Conservation (phyloP, 92 coral and sea anemone species). For the Phenganax marumi region DNA sequence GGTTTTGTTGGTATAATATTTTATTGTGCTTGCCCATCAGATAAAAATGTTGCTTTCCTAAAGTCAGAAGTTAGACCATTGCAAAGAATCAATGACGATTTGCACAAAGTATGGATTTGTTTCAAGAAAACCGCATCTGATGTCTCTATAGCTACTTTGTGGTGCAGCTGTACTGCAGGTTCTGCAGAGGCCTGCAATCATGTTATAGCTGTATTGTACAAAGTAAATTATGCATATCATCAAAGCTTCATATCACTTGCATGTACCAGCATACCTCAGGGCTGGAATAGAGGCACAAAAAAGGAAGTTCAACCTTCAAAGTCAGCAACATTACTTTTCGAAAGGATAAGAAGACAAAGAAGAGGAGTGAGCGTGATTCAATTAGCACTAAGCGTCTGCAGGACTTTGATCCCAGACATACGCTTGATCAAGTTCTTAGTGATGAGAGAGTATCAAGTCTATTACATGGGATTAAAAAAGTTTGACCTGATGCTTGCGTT, state of each 20-base stretch:
- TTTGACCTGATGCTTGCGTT: conserved; percentile 42
- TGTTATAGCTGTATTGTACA: conserved; percentile 7
- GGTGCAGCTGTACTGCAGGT: conserved; percentile 19
- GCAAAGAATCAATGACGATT: conserved; percentile 55
- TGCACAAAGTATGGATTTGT: conserved; percentile 51
- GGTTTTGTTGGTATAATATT: neutral
- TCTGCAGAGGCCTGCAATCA: conserved; percentile 16
- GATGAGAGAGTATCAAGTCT: conserved; percentile 47
- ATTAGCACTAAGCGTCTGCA: neutral
- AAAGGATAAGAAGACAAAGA: conserved; percentile 7
- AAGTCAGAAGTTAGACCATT: conserved; percentile 49
- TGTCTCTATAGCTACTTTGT: neutral
- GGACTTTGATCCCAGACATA: conserved; percentile 45
- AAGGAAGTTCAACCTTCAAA: conserved; percentile 1
- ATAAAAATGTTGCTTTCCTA: conserved; percentile 15
- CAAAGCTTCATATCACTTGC: conserved; percentile 11
- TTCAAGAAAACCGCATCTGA: conserved; percentile 26
- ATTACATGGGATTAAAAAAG: conserved; percentile 44
- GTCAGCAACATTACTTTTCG: neutral
- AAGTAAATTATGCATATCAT: neutral
- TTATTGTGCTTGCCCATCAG: neutral
- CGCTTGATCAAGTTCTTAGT: conserved; percentile 22
- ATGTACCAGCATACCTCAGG: conserved; percentile 17
- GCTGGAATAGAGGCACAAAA: conserved; percentile 17
- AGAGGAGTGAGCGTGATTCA: neutral